Evolutionary conservation across 1,140 invertebrate genomes (phyloP).

Genomic region (Zaprionus lachaisei): DNA sequence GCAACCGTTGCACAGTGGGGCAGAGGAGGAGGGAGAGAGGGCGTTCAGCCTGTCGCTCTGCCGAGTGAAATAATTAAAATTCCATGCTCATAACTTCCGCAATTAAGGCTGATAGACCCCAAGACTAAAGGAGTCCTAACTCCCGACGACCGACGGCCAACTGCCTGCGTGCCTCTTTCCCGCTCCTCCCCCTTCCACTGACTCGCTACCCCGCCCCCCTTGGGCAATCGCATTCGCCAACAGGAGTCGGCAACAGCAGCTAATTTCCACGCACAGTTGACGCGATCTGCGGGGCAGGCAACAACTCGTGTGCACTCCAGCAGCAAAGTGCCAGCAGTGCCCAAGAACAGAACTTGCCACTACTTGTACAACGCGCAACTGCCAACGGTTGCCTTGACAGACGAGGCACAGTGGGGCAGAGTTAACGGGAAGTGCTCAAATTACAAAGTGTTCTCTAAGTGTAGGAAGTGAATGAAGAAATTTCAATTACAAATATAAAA

Average conservation of each 20-base stretch:
- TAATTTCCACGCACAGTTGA: constrained; percentile 81
- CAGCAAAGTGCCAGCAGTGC: constrained; percentile 21
- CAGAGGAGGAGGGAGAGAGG: not conserved
- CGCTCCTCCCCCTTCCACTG: too few species aligned
- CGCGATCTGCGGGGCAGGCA: constrained; percentile 45
- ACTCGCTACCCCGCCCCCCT: not conserved
- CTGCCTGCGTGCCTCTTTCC: not conserved
- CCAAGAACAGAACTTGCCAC: constrained; percentile 54
- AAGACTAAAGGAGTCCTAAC: constrained; percentile 31
- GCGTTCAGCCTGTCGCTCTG: constrained; percentile 8
- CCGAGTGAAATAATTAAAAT: constrained; percentile 79
- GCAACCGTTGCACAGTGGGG: not conserved
- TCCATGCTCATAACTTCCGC: constrained; percentile 81
- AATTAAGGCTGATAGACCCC: constrained; percentile 69
- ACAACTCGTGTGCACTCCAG: constrained; percentile 49
- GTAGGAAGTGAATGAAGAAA: too few species aligned
- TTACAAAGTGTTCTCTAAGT: not conserved
- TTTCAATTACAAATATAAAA: too few species aligned
- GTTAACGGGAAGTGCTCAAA: not conserved
- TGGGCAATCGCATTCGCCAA: constrained; percentile 6
- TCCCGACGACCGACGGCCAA: constrained; percentile 15
- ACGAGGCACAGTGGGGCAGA: constrained; percentile 20
- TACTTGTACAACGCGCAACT: constrained; percentile 33
- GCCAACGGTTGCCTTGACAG: constrained; percentile 35
- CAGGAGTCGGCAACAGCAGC: constrained; percentile 58